phyloP scores from a whole-genome alignment of 2,888 invertebrate species.

The Tetragonisca angustula region DNA sequence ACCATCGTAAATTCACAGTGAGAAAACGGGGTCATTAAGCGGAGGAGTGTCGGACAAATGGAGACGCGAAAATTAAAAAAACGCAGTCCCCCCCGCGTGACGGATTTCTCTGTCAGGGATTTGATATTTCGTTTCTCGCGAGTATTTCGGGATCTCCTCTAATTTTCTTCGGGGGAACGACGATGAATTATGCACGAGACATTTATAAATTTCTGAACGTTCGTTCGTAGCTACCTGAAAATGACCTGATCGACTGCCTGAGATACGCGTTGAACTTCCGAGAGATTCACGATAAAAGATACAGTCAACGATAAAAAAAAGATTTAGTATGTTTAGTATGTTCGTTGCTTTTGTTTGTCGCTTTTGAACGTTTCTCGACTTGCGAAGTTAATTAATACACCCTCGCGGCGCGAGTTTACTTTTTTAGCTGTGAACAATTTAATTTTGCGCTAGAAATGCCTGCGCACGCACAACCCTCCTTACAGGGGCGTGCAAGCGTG shows the following conservation, averaged over 20 bases:
- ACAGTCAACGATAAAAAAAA: no score
- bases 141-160: neutral
- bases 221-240: no score
- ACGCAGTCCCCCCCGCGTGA: neutral
- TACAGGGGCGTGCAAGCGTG: neutral
- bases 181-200: no score
- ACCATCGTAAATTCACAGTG: neutral
- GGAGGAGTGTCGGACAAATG: constrained; percentile 10
- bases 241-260: no score
- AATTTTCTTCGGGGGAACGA: no score
- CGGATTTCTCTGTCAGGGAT: neutral
- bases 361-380: neutral
- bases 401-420: neutral
- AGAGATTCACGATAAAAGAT: no score
- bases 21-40: neutral
- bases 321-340: no score
- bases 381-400: neutral
- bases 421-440: neutral
- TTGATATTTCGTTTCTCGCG: neutral
- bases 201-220: no score
- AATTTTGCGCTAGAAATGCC: neutral
- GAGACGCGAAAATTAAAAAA: constrained; percentile 10
- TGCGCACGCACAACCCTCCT: neutral
- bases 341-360: no score
- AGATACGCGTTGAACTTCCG: no score